A percentile compares a stretch with the other conserved stretches of the same genome.
Conservation (phyloP, 2,888 invertebrate species). For the Cataglyphis rosenhaueri region DNA sequence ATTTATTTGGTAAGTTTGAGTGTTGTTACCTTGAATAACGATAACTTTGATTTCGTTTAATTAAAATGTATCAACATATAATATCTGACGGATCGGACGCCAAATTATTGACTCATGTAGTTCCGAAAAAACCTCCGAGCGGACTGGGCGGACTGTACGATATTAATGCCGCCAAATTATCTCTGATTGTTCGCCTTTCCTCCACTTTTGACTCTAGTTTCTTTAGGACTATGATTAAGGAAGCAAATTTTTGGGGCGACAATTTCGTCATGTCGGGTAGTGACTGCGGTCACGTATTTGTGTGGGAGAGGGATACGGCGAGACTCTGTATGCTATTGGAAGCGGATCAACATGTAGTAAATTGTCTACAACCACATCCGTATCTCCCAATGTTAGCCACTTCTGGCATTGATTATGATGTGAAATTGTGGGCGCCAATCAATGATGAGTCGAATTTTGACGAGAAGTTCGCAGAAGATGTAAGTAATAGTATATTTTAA, state of each 20-base stretch:
- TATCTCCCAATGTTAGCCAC: slow-evolving; percentile 91
- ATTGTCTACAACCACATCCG: slow-evolving; percentile 94
- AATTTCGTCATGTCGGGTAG: slow-evolving; percentile 94
- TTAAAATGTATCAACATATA: slow-evolving; percentile 37
- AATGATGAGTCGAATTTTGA: slow-evolving; percentile 88
- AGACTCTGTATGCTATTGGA: slow-evolving; percentile 91
- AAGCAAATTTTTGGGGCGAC: slow-evolving; percentile 94
- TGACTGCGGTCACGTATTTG: slow-evolving; percentile 95
- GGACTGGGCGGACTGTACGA: slow-evolving; percentile 80
- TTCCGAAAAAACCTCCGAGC: slow-evolving; percentile 83
- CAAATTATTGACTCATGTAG: slow-evolving; percentile 72
- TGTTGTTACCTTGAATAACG: slow-evolving; percentile 17
- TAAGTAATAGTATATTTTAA: slow-evolving; percentile 83
- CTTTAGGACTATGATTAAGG: slow-evolving; percentile 93
- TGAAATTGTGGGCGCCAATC: slow-evolving; percentile 94
- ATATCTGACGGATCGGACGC: slow-evolving; percentile 69
- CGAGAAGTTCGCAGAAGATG: slow-evolving; percentile 88
- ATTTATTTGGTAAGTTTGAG: slow-evolving; percentile 64
- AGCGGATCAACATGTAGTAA: slow-evolving; percentile 94
- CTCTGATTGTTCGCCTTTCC: slow-evolving; percentile 65
- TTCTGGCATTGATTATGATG: slow-evolving; percentile 95
- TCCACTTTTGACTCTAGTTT: slow-evolving; percentile 84
- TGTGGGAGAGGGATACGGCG: slow-evolving; percentile 91
- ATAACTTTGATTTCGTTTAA: slow-evolving; percentile 56
- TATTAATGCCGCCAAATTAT: slow-evolving; percentile 79